Conservation (phyloP, 1,140 invertebrate species). For the Aphaenogaster rudis region DNA sequence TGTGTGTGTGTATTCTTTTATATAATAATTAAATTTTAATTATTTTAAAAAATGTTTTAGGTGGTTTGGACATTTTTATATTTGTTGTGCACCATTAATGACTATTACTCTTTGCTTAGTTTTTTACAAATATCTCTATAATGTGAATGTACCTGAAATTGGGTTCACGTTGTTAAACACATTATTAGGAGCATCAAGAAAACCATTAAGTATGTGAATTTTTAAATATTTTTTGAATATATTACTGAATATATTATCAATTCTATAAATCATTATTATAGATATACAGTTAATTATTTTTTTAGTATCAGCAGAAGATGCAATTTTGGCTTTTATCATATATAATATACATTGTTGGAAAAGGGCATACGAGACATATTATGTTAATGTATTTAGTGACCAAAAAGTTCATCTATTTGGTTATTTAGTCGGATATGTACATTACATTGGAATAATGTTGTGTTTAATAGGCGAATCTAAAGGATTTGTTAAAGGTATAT, state of each 20-base stretch:
- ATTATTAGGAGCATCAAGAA: conserved; percentile 86
- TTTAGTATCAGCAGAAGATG: conserved; percentile 88
- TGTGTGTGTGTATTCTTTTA: not conserved
- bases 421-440: conserved; percentile 91
- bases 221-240: not conserved
- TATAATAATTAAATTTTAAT: conserved; percentile 36
- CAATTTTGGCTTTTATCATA: conserved; percentile 88
- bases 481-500: conserved; percentile 89
- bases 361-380: conserved; percentile 93
- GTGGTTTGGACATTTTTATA: conserved; percentile 92
- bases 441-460: conserved; percentile 91
- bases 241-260: not conserved
- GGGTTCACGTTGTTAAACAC: conserved; percentile 86
- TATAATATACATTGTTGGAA: conserved; percentile 91
- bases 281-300: conserved; percentile 58
- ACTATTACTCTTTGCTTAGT: conserved; percentile 86
- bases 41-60: conserved; percentile 75
- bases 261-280: not conserved
- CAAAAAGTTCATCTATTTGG: conserved; percentile 93
- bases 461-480: conserved; percentile 91
- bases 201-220: conserved; percentile 84
- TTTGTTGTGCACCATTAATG: conserved; percentile 88
- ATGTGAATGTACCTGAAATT: conserved; percentile 83
- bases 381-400: conserved; percentile 92
- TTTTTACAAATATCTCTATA: conserved; percentile 86